Evolutionary conservation across 23 tunicate species (phyloP).

Genomic region (Trididemnum miniatum): DNA sequence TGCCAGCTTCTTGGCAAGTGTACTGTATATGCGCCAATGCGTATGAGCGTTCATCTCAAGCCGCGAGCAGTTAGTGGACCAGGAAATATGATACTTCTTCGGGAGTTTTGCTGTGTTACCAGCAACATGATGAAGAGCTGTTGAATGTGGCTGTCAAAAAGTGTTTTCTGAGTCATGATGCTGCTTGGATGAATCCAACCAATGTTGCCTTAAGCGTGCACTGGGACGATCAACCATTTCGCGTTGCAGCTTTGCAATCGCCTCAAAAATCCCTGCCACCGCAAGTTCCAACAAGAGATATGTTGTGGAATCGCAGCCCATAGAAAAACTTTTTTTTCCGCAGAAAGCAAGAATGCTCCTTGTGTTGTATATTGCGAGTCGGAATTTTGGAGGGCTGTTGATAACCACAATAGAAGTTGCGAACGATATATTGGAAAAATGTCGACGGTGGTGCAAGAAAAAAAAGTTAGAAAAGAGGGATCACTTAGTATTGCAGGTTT

Average conservation of each 20-base stretch:
- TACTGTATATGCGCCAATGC: too few relatives aligned
- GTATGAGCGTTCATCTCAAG: too few relatives aligned
- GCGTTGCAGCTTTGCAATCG: neutral
- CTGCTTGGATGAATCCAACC: neutral
- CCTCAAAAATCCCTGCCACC: too few relatives aligned
- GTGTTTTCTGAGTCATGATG: neutral
- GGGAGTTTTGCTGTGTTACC: too few relatives aligned
- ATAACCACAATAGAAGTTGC: neutral
- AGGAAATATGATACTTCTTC: too few relatives aligned
- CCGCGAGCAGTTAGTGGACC: too few relatives aligned
- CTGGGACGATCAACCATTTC: neutral
- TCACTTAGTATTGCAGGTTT: too few relatives aligned
- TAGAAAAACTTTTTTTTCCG: neutral
- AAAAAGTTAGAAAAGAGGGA: neutral
- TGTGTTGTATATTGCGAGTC: neutral
- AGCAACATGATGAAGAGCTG: too few relatives aligned
- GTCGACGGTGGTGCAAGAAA: neutral
- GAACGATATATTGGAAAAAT: neutral
- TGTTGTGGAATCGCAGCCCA: too few relatives aligned
- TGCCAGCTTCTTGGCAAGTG: too few relatives aligned
- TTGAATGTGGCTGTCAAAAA: too few relatives aligned
- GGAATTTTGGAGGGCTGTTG: neutral
- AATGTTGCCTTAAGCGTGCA: neutral
- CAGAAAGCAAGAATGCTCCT: neutral
- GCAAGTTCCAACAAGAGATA: too few relatives aligned